Evolutionary conservation across 1,140 invertebrate species (phyloP).

Genomic region (Pseudomyrmex cubaensis): DNA sequence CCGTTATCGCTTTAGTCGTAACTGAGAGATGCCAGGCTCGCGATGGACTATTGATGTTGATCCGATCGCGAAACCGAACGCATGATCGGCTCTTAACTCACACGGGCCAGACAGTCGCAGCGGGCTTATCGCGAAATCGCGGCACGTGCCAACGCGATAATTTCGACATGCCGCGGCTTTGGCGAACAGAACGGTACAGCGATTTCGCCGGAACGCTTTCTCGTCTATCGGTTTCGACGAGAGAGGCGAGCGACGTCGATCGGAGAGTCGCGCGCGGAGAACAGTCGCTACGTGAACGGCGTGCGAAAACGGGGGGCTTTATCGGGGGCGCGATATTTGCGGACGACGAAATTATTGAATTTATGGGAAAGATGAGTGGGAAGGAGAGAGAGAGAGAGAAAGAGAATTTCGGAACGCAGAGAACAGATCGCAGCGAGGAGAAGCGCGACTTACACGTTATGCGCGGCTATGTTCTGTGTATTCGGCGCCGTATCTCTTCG

Average conservation of each 20-base stretch:
- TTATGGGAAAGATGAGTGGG: slow-evolving; percentile 60
- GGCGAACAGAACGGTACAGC: slow-evolving; percentile 45
- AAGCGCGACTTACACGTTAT: slow-evolving; percentile 32
- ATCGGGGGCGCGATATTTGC: slow-evolving; percentile 38
- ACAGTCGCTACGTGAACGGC: slow-evolving; percentile 54
- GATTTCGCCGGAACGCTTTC: slow-evolving; percentile 46
- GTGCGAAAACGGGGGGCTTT: slow-evolving; percentile 52
- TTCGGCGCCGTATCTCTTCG: slow-evolving; percentile 44
- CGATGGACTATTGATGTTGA: neutral
- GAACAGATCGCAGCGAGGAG: neutral
- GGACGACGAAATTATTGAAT: slow-evolving; percentile 67
- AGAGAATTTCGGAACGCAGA: slow-evolving; percentile 24
- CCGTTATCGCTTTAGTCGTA: slow-evolving; percentile 3
- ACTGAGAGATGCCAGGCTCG: neutral
- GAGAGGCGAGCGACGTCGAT: slow-evolving; percentile 23
- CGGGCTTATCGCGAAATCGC: slow-evolving; percentile 50
- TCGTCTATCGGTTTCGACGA: slow-evolving; percentile 30
- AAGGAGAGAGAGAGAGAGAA: slow-evolving; percentile 12
- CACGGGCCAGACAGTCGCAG: slow-evolving; percentile 17
- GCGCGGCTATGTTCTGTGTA: slow-evolving; percentile 1
- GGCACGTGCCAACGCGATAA: slow-evolving; percentile 56
- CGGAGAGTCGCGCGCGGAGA: slow-evolving; percentile 42
- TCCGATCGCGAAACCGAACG: slow-evolving; percentile 51
- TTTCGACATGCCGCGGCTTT: slow-evolving; percentile 53
- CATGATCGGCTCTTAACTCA: slow-evolving; percentile 59